Base-by-base conservation (phyloP, 1,140 invertebrate species). In the Chironomus tepperi region DNA sequence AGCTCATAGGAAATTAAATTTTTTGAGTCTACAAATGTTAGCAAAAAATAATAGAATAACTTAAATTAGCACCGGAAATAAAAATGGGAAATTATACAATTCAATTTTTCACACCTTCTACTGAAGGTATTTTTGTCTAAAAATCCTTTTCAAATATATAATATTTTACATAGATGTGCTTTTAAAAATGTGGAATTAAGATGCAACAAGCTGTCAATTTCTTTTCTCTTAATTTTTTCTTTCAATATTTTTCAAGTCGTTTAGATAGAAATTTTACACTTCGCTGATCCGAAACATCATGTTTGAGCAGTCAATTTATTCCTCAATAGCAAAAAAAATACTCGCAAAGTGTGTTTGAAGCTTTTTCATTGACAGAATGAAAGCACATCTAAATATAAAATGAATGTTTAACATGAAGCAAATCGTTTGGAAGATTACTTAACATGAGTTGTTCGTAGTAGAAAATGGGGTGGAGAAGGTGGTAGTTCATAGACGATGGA, bases 391-490 rank as follows among this genome's bases (percentile, higher is more conserved):
- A 42, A 74, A 74, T 74, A 42, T 42, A 74, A 42, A 57, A 64
- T 47, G 24, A 57, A 64, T 64, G 42, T 74, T 75, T 75, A n/a
- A 34, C 73, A 73, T 72, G 16, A 21, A 57, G 18, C 74, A 74
- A 43, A 43, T 75, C 73, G 73, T 74, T 73, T 73, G 43, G 43
- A 73, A 73, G 73, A 43, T 73, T 73, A 43, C 43, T 73, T 42
- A 73, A 43, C 12, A 43, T 73, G 73, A 42, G n/a, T 43, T 73
- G 73, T n/a, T 10, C n/a, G 34, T 8, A 43, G 74, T n/a, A 75
- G 43, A 77, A 77, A 21, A 73, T 77, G 3, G 12, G 47, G 47
- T 12, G 7, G n/a, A 57, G n/a, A 12, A 12, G 8, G n/a, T 34
- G 24, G 24, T n/a, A 57, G 47, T n/a, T n/a, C 12, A 57, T 57